Conservation (phyloP, 2,797 vertebrate species). For the Odontamblyopus rebecca region DNA sequence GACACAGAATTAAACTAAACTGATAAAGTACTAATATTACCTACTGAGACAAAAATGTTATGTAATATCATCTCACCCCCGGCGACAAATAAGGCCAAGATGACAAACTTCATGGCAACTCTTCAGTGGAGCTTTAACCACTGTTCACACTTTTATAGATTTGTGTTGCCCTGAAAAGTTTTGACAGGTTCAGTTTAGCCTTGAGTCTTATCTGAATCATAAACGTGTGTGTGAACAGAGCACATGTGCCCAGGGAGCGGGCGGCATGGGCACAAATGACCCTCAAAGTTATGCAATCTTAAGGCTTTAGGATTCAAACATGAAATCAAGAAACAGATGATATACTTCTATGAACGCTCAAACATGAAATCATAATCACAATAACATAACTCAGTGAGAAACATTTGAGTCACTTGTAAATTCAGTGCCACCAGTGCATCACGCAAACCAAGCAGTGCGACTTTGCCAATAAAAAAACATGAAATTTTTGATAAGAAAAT, state of each 20-base stretch:
- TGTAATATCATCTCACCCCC: not conserved
- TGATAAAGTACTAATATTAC: not conserved
- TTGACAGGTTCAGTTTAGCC: slow-evolving; percentile 38
- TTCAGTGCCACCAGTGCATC: too few species aligned
- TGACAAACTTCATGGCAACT: slow-evolving; percentile 74
- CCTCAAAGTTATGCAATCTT: too few species aligned
- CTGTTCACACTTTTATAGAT: slow-evolving; percentile 59
- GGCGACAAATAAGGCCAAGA: slow-evolving; percentile 78
- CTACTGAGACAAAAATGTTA: not conserved
- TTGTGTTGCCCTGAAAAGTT: slow-evolving; percentile 10
- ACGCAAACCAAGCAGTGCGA: too few species aligned
- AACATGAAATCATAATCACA: too few species aligned
- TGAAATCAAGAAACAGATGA: too few species aligned
- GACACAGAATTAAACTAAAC: slow-evolving; percentile 2
- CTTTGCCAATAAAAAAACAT: not conserved
- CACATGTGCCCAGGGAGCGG: slow-evolving; percentile 39
- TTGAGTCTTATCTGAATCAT: slow-evolving; percentile 54
- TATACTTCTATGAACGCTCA: too few species aligned
- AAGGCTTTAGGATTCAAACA: too few species aligned
- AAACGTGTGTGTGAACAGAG: slow-evolving; percentile 60
- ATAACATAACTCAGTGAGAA: too few species aligned
- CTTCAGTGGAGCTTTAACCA: slow-evolving; percentile 12
- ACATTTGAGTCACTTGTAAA: too few species aligned
- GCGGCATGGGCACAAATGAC: too few species aligned
- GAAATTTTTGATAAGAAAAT: not conserved